Evolutionary conservation across 2,797 vertebrate species (phyloP).

Genomic region (Poecilia picta): DNA sequence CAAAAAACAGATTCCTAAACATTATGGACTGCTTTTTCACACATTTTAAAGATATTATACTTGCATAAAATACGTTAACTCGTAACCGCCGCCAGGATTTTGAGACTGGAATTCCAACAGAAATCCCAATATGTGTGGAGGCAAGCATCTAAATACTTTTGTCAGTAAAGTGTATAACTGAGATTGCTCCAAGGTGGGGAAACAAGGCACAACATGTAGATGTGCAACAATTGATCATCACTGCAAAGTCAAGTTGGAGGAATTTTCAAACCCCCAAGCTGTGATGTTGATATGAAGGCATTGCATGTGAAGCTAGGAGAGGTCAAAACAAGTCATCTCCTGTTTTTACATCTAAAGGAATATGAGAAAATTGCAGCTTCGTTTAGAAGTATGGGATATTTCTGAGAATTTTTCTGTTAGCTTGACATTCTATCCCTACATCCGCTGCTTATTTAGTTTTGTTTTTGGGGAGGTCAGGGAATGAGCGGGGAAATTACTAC

Average conservation of each 20-base stretch:
- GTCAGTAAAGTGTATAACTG: background rate
- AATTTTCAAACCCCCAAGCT: background rate
- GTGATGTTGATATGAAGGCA: background rate
- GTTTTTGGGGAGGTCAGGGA: too few species aligned
- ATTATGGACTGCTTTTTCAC: background rate
- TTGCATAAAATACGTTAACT: background rate
- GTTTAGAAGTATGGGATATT: background rate
- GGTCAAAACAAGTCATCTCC: constrained; percentile 8
- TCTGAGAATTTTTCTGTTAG: background rate
- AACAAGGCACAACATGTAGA: constrained; percentile 1
- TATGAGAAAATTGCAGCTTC: background rate
- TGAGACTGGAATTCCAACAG: background rate
- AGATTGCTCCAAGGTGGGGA: background rate
- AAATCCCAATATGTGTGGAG: background rate
- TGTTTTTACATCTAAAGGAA: background rate
- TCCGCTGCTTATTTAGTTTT: background rate
- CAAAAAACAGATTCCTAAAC: background rate
- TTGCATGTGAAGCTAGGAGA: background rate
- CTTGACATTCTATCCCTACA: background rate
- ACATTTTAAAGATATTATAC: background rate
- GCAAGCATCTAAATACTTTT: background rate
- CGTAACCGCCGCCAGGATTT: background rate
- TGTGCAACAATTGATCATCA: background rate
- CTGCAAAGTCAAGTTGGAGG: background rate
- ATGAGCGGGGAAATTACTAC: too few species aligned